Conservation (phyloP, 2,113 vertebrate species). For the Aspidoscelis tigris region DNA sequence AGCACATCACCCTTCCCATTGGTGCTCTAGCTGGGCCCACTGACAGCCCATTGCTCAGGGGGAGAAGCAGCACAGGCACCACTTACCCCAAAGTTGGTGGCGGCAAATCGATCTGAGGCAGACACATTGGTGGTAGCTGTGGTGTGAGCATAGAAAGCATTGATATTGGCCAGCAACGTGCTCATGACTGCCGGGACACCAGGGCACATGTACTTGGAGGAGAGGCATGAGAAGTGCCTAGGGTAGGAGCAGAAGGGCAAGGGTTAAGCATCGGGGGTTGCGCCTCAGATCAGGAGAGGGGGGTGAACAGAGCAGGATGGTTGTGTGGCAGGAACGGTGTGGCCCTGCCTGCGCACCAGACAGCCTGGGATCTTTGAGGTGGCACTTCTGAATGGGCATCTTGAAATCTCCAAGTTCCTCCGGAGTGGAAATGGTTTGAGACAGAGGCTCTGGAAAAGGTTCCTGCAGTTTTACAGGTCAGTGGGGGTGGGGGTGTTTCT, state of each 20-base stretch:
- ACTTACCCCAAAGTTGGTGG: slow-evolving; percentile 97
- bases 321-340: too few relatives aligned
- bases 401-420: neutral
- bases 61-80: neutral
- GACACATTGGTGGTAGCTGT: slow-evolving; percentile 94
- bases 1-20: neutral
- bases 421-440: neutral
- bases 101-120: slow-evolving; percentile 95
- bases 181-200: slow-evolving; percentile 98
- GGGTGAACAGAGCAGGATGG: too few relatives aligned
- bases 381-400: neutral
- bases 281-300: too few relatives aligned
- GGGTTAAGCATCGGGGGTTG: neutral
- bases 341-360: too few relatives aligned
- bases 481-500: neutral
- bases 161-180: slow-evolving; percentile 95
- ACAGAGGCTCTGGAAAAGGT: neutral
- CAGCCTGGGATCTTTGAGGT: neutral
- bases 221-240: slow-evolving; percentile 98
- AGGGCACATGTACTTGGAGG: slow-evolving; percentile 97
- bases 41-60: too few relatives aligned
- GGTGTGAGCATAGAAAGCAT: slow-evolving; percentile 97
- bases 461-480: neutral
- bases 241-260: slow-evolving; percentile 53
- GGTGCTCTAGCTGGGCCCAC: neutral